phyloP scores from a whole-genome alignment of 1,140 invertebrate species.

The Octopus bimaculoides region DNA sequence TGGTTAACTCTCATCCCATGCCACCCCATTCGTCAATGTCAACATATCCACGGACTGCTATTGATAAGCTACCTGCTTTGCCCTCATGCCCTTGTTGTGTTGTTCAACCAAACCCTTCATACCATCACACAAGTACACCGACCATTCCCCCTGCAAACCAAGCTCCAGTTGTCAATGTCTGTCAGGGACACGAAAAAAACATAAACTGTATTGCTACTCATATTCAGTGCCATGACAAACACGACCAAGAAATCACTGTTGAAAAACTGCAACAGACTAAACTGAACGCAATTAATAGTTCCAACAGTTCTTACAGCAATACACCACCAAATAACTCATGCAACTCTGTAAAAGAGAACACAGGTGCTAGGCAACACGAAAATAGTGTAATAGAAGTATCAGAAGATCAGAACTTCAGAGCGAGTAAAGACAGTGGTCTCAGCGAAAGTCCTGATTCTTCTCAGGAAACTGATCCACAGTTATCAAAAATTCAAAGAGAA shows the following conservation, averaged over 20 bases:
- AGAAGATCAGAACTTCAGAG: not conserved
- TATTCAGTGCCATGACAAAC: too few species aligned
- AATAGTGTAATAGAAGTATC: constrained; percentile 14
- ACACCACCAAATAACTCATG: not conserved
- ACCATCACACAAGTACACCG: too few species aligned
- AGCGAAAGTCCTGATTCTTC: constrained; percentile 44
- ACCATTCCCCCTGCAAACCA: too few species aligned
- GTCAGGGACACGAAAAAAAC: too few species aligned
- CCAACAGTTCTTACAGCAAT: not conserved
- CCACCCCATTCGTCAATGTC: too few species aligned
- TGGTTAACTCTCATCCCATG: too few species aligned
- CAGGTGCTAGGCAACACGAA: constrained; percentile 4
- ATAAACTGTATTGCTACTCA: too few species aligned
- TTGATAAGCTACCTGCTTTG: not conserved
- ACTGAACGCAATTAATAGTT: not conserved
- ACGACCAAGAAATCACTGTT: too few species aligned
- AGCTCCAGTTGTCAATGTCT: too few species aligned
- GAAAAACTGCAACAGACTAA: not conserved
- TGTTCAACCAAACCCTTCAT: too few species aligned
- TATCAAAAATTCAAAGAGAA: constrained; percentile 36
- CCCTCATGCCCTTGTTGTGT: too few species aligned
- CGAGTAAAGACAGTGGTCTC: constrained; percentile 49
- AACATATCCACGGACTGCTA: too few species aligned
- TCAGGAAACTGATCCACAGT: constrained; percentile 6
- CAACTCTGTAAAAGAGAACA: not conserved